Evolutionary conservation across 2,888 invertebrate genomes (phyloP).

Genomic region (Lepidocyrtoides sp.): DNA sequence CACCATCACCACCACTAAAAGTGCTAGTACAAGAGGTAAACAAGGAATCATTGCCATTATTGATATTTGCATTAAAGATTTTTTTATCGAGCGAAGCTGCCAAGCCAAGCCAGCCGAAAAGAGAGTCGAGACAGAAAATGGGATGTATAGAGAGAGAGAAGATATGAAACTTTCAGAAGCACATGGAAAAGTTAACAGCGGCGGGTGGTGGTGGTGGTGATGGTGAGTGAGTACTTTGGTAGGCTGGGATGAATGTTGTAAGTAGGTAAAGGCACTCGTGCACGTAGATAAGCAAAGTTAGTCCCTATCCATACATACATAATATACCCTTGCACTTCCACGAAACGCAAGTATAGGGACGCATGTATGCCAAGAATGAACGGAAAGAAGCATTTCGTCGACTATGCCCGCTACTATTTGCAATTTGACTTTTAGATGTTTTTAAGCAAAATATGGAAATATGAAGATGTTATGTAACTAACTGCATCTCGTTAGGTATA

Average conservation of each 20-base stretch:
- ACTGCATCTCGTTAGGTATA: not conserved
- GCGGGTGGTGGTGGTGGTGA: no score
- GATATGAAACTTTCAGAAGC: not conserved
- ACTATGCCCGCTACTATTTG: not conserved
- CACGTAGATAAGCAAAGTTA: not conserved
- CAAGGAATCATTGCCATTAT: conserved; percentile 49
- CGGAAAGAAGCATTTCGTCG: not conserved
- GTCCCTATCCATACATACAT: not conserved
- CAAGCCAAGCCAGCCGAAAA: not conserved
- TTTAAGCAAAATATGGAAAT: not conserved
- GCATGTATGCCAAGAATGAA: conserved; percentile 15
- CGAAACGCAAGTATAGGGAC: no score
- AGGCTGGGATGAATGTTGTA: not conserved
- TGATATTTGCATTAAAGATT: conserved; percentile 67
- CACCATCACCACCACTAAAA: not conserved
- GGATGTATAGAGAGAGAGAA: not conserved
- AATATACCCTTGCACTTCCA: not conserved
- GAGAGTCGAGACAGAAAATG: not conserved
- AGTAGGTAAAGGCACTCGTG: not conserved
- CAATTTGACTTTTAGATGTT: conserved; percentile 20
- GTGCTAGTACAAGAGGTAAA: not conserved
- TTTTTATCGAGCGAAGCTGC: conserved; percentile 66
- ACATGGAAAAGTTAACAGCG: not conserved
- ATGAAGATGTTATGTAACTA: not conserved
- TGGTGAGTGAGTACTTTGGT: not conserved